phyloP scores from a whole-genome alignment of 2,797 vertebrate genomes.

The Hyperoplus lanceolatus region DNA sequence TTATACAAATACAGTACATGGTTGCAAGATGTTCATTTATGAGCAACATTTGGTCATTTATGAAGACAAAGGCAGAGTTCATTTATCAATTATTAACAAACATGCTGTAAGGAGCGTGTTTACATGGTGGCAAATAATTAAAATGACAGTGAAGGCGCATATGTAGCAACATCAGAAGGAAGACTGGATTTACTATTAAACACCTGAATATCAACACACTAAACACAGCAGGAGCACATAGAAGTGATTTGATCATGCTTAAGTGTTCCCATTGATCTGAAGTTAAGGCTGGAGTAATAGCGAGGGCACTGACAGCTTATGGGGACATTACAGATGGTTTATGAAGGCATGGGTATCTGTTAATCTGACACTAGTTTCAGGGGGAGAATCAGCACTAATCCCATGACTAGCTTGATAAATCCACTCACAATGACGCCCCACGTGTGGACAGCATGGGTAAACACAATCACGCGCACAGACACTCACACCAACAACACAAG shows the following conservation, averaged over 20 bases:
- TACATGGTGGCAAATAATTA: background rate
- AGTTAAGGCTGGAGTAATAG: constrained; percentile 62
- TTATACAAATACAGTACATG: background rate
- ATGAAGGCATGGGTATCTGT: constrained; percentile 81
- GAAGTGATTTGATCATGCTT: constrained; percentile 24
- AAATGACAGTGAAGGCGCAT: background rate
- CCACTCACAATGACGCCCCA: constrained; percentile 74
- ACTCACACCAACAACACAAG: constrained; percentile 50
- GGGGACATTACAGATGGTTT: constrained; percentile 85
- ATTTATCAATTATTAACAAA: background rate
- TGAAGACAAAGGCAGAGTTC: background rate
- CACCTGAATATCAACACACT: background rate
- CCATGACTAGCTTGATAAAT: constrained; percentile 84
- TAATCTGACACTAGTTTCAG: constrained; percentile 88
- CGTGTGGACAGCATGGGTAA: constrained; percentile 61
- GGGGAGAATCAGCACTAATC: constrained; percentile 84
- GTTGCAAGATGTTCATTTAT: background rate
- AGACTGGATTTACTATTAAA: too few relatives aligned
- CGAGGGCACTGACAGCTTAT: constrained; percentile 70
- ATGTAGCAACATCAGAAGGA: background rate
- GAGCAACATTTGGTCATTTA: background rate
- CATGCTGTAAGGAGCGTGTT: background rate
- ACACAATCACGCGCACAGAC: constrained; percentile 49
- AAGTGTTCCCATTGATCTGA: constrained; percentile 53
- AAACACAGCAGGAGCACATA: background rate